phyloP scores from a whole-genome alignment of 1,140 invertebrate genomes.

The Thalassaphorura encarpata region DNA sequence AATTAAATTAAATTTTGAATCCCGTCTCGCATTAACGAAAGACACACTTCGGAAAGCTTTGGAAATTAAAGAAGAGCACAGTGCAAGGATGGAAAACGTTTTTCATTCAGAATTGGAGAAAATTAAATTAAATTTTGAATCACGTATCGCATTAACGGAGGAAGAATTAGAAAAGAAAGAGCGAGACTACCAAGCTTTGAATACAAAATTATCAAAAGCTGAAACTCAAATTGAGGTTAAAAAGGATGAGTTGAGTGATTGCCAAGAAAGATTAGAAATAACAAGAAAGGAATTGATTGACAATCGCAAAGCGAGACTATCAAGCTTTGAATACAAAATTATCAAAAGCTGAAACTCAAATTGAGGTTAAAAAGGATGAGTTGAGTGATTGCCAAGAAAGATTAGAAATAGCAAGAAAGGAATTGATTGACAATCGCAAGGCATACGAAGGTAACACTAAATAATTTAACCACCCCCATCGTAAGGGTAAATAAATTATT shows the following conservation, averaged over 20 bases:
- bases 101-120: slow-evolving; percentile 13
- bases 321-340: background rate
- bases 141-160: background rate
- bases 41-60: slow-evolving; percentile 9
- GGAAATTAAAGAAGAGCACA: slow-evolving; percentile 20
- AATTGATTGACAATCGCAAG: background rate
- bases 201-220: slow-evolving; percentile 1
- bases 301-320: background rate
- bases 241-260: background rate
- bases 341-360: slow-evolving; percentile 2
- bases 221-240: slow-evolving; percentile 6
- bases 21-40: background rate
- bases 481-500: background rate
- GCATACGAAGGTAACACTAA: background rate
- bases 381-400: slow-evolving; percentile 1
- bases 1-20: slow-evolving; percentile 3
- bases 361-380: slow-evolving; percentile 2
- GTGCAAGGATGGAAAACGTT: slow-evolving; percentile 1
- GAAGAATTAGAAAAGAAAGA: background rate
- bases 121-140: slow-evolving; percentile 3
- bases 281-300: slow-evolving; percentile 2
- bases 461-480: background rate
- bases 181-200: background rate
- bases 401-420: slow-evolving; percentile 1
- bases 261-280: slow-evolving; percentile 7